Evolutionary conservation across 2,797 vertebrate species (phyloP), one percentile per base, ranked within the genome.

Genomic region (Enoplosus armatus): DNA sequence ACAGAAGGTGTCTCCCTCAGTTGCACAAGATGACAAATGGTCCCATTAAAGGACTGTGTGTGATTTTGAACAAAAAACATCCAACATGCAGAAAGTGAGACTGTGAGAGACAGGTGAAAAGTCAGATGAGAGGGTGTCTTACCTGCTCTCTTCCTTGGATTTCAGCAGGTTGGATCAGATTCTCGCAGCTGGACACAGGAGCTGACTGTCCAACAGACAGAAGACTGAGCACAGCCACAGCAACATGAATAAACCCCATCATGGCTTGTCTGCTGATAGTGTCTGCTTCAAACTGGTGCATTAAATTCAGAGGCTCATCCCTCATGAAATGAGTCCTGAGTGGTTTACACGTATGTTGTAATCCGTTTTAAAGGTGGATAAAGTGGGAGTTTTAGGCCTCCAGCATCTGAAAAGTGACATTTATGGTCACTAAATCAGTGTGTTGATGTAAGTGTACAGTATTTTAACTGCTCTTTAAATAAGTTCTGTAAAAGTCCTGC

Each of bases 181-280:
- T 66, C 4, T 87, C 81, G 41, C 90, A 93, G 88, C 9, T 48
- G 18, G 33, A 80, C 33, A 80, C 61, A 56, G 87, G 89, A 78
- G 85, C 85, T 2, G 92, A 77, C 18, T 35, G 55, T 54, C 84
- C 89, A 0, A 61, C 26, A 24, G 83, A 72, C 51, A 90, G 67
- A 29, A 92, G 72, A 20, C 81, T 24, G 60, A 91, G 64, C 27
- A 80, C 45, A 29, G 50, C 43, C 18, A 77, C 41, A 22, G 59
- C 67, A 15, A 80, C 48, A 1, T 39, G 33, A 55, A 76, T 3
- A 6, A 79, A 29, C 66, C n/a, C 63, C 84, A 84, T 89, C 47
- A 5, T 72, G 59, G 15, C 48, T 77, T 5, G 0, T 0, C 47
- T 24, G 48, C 4, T 43, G 47, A 37, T 9, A 47, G 29, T 16